Percentiles rank a stretch among this genome's conserved stretches.
Conservation (phyloP, 2,888 invertebrate genomes). For the Trissoscelio sp. region DNA sequence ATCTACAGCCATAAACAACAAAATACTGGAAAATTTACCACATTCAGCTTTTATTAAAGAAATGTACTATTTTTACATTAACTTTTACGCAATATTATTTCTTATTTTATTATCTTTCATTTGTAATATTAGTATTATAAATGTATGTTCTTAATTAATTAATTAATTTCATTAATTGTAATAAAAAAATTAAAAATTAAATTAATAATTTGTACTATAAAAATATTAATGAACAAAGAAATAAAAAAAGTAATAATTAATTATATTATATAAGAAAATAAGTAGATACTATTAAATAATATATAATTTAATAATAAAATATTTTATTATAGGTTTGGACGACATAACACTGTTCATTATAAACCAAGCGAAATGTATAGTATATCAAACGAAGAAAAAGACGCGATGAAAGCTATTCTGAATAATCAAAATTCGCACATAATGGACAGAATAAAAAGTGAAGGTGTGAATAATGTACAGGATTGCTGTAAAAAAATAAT, state of each 20-base stretch:
- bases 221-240: too few relatives aligned
- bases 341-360: conserved; percentile 4
- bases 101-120: too few relatives aligned
- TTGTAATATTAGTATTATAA: too few relatives aligned
- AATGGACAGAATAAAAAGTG: neutral
- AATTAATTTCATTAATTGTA: too few relatives aligned
- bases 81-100: neutral
- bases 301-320: neutral
- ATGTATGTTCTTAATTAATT: too few relatives aligned
- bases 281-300: neutral
- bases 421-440: neutral
- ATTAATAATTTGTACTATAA: too few relatives aligned
- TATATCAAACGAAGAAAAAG: neutral
- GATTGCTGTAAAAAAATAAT: conserved; percentile 7
- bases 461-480: neutral
- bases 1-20: neutral
- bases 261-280: too few relatives aligned
- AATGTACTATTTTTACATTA: neutral
- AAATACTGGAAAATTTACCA: neutral
- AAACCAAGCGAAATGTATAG: neutral
- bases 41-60: conserved; percentile 19
- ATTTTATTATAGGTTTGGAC: conserved; percentile 2
- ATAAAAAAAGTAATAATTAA: too few relatives aligned
- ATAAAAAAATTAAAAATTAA: too few relatives aligned
- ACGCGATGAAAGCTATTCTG: neutral